Percentiles rank a stretch among this genome's conserved stretches.
These are phyloP conservation scores for Platorchestia sp. DNA, from an alignment of 1,140 invertebrate species.

Conservation along the genomic window DNA sequence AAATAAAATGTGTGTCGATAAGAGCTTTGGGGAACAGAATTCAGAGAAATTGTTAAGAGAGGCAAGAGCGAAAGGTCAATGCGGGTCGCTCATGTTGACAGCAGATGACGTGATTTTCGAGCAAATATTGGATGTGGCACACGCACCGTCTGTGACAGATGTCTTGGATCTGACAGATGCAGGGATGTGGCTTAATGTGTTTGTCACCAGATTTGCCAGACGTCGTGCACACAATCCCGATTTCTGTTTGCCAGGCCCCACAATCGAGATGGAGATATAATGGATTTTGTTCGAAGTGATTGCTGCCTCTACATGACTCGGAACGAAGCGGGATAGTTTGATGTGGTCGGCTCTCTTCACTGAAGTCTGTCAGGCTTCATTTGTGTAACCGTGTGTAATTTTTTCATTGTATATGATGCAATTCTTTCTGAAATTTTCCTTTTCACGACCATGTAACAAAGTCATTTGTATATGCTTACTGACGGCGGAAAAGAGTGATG, in stretches of 20 bases:
- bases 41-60: background rate
- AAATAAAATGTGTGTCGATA: background rate
- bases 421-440: background rate
- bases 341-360: background rate
- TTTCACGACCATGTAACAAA: background rate
- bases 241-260: background rate
- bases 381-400: background rate
- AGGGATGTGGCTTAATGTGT: constrained; percentile 31
- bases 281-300: background rate
- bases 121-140: constrained; percentile 49
- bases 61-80: background rate
- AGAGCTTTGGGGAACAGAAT: background rate
- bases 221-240: background rate
- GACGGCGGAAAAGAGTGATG: background rate
- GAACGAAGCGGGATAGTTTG: background rate
- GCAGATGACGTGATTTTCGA: constrained; percentile 50
- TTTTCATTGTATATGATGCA: background rate
- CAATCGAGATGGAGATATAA: background rate
- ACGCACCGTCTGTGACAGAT: constrained; percentile 34
- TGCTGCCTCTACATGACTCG: background rate
- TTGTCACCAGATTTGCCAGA: constrained; percentile 37
- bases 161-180: constrained; percentile 49
- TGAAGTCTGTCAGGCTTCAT: background rate
- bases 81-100: constrained; percentile 29
- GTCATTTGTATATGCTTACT: background rate